A percentile compares a stretch with the other conserved stretches of the same genome.
Conservation (phyloP, 2,797 vertebrate genomes). For the Chelonia mydas region DNA sequence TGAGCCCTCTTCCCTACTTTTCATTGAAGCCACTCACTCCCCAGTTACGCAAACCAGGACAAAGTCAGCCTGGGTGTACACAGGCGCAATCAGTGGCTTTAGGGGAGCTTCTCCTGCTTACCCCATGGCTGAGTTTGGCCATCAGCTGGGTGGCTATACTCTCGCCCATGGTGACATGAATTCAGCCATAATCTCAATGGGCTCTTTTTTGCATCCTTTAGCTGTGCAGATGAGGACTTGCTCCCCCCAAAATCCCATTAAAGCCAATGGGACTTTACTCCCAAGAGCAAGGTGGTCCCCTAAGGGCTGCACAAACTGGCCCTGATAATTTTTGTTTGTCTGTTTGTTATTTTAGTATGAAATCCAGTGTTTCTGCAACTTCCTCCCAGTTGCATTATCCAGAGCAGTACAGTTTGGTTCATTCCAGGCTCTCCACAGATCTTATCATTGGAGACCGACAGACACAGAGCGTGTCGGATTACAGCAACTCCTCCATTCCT, state of each 20-base stretch:
- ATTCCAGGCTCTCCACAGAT: slow-evolving; percentile 24
- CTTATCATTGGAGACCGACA: background rate
- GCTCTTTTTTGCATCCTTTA: slow-evolving; percentile 65
- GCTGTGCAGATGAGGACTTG: slow-evolving; percentile 26
- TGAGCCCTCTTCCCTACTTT: background rate
- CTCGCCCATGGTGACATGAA: slow-evolving; percentile 26
- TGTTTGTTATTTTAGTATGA: background rate
- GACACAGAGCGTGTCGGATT: slow-evolving; percentile 35
- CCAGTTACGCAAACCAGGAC: background rate
- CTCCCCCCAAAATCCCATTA: background rate
- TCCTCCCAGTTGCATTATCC: background rate
- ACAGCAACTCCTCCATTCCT: background rate
- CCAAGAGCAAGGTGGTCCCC: background rate
- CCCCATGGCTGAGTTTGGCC: slow-evolving; percentile 24
- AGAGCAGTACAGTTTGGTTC: background rate
- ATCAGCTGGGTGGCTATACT: slow-evolving; percentile 53
- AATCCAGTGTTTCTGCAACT: background rate
- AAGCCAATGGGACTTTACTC: slow-evolving; percentile 14
- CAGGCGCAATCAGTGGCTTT: slow-evolving; percentile 13
- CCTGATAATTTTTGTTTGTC: background rate
- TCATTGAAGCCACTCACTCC: background rate
- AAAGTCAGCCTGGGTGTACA: slow-evolving; percentile 17
- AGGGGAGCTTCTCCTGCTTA: slow-evolving; percentile 25
- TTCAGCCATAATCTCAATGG: background rate
- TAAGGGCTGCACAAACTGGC: background rate